Evolutionary conservation across 2,797 vertebrate species (phyloP), one percentile per base, ranked within the genome.

Genomic region (Numenius phaeopus): DNA sequence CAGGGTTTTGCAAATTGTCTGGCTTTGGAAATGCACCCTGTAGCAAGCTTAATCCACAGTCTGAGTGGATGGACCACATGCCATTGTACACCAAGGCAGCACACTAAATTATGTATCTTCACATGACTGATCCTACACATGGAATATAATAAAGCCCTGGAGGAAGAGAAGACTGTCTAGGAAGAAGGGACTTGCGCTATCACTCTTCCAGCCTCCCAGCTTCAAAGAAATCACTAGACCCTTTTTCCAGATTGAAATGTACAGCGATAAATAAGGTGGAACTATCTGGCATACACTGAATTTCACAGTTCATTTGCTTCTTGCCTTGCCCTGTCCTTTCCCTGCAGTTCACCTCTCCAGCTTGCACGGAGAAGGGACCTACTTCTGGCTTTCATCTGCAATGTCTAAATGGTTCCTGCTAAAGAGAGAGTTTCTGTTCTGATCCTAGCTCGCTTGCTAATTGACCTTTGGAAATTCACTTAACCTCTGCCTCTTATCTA

Each of bases 401-500:
- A 2, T 6, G 6, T 46, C 61, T 59, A 30, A 70, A 65, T 9
- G 24, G 34, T 21, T 94, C 57, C 52, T 57, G 39, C n/a, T 59
- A 59, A 55, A 93, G 62, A 9, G 24, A 34, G 21, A 42, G 15
- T 52, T 79, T 76, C 34, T 89, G 64, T 75, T 92, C 37, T n/a
- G 39, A 78, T 54, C 54, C 30, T 34, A 58, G 64, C 83, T 86
- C 2, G 1, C 65, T 67, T 88, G 55, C 64, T 94, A 64, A 92
- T 65, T 3, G 23, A 83, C 90, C 87, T 92, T 67, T 62, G 70
- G 84, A 85, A 97, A 86, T 80, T 78, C 92, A 96, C 82, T 94
- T 94, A 91, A 81, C 81, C 75, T 93, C 65, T 62, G 34, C 54
- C 57, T 87, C 75, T 89, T 64, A 39, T 42, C 71, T 85, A 84